Evolutionary conservation across 2,888 invertebrate species (phyloP).

Genomic region (Cheilosia soror): DNA sequence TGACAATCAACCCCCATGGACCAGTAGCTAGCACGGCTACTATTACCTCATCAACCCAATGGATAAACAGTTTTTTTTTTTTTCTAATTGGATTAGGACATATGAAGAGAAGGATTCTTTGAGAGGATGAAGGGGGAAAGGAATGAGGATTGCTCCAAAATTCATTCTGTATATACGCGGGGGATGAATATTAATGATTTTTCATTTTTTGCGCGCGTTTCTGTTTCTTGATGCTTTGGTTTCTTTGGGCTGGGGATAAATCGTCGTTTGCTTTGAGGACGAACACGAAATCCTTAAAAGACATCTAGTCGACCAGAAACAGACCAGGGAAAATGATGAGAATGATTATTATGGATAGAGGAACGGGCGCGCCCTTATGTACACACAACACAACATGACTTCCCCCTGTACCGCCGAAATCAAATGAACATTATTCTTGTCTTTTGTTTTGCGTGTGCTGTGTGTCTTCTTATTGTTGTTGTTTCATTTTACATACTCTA

Average conservation of each 20-base stretch:
- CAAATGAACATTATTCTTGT: slow-evolving; percentile 67
- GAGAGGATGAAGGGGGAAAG: slow-evolving; percentile 4
- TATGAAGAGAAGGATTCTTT: slow-evolving; percentile 73
- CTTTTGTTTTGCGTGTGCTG: slow-evolving; percentile 61
- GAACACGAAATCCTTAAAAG: slow-evolving; percentile 43
- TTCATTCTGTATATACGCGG: slow-evolving; percentile 19
- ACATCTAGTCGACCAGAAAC: slow-evolving; percentile 56
- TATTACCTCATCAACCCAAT: slow-evolving; percentile 19
- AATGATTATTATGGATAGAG: slow-evolving; percentile 73
- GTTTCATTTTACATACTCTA: slow-evolving; percentile 55
- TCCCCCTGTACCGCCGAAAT: slow-evolving; percentile 15
- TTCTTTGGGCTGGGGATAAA: slow-evolving; percentile 21
- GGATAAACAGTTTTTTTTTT: slow-evolving; percentile 63
- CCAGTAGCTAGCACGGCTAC: slow-evolving; percentile 11
- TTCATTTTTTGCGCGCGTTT: slow-evolving; percentile 71
- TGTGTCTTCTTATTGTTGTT: slow-evolving; percentile 45
- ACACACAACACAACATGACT: slow-evolving; percentile 25
- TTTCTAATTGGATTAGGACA: slow-evolving; percentile 75
- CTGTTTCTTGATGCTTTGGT: slow-evolving; percentile 54
- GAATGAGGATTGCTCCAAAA: slow-evolving; percentile 31
- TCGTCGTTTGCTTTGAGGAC: slow-evolving; percentile 37
- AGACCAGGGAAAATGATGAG: slow-evolving; percentile 66
- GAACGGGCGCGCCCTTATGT: slow-evolving; percentile 68
- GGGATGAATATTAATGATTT: slow-evolving; percentile 82
- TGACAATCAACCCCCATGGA: slow-evolving; percentile 61